Percentiles rank a stretch among this genome's conserved stretches.
Conservation (phyloP, 2,888 invertebrate genomes). For the Protophormia terraenovae region DNA sequence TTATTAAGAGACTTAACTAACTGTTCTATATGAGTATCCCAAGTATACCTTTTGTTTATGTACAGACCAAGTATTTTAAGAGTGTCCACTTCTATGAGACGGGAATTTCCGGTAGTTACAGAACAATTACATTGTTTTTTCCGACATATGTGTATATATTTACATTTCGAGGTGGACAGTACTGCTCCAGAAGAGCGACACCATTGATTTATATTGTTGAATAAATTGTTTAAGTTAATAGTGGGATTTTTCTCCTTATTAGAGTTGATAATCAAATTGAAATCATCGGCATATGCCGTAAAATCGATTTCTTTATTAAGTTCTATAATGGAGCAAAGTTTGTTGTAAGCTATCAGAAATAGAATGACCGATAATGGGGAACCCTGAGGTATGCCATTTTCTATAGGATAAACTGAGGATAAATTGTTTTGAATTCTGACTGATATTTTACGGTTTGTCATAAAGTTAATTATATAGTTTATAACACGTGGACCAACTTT, state of each 20-base stretch:
- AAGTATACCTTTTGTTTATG: neutral
- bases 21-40: neutral
- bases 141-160: slow-evolving; percentile 3
- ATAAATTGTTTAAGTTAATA: neutral
- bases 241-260: neutral
- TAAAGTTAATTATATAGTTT: neutral
- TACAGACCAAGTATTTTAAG: neutral
- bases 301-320: neutral
- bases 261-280: neutral
- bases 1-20: neutral
- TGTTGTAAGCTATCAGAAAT: neutral
- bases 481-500: neutral
- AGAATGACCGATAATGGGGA: too few species aligned
- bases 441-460: neutral
- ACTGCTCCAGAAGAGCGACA: neutral
- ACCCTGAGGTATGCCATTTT: neutral
- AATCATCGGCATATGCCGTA: neutral
- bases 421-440: neutral
- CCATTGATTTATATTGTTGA: neutral
- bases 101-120: neutral
- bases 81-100: neutral
- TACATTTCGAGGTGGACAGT: neutral
- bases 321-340: neutral
- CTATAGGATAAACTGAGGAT: neutral
- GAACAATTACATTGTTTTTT: neutral